These are phyloP conservation scores for Pelusios castaneus DNA, from an alignment of 2,113 vertebrate species.

Conservation along the genomic window DNA sequence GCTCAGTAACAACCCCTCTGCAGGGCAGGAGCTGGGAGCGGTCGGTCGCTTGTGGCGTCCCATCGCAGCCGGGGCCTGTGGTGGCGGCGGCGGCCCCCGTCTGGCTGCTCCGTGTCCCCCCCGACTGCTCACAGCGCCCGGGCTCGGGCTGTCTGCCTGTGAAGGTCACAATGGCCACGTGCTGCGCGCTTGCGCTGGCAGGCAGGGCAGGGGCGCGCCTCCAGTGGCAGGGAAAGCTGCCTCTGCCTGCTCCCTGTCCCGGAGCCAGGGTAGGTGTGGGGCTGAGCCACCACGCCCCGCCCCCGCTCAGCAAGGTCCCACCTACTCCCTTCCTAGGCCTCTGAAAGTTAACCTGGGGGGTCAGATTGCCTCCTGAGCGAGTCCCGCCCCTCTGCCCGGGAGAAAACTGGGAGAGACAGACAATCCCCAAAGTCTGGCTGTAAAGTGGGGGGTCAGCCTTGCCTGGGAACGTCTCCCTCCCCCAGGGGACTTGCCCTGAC, in stretches of 20 bases:
- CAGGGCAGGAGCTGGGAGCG: not conserved
- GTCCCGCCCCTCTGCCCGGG: not conserved
- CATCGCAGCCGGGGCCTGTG: too few species aligned
- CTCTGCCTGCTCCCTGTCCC: not conserved
- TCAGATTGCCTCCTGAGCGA: not conserved
- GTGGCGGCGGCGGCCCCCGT: too few species aligned
- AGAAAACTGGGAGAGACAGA: not conserved
- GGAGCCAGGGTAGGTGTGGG: not conserved
- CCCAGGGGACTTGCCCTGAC: not conserved
- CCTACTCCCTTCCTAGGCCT: too few species aligned
- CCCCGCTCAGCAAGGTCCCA: not conserved
- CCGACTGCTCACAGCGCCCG: too few species aligned
- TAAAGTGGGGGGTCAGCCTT: too few species aligned
- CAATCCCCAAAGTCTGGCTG: not conserved
- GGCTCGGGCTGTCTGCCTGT: not conserved
- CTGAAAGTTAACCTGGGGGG: too few species aligned
- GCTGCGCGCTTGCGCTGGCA: not conserved
- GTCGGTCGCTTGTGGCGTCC: too few species aligned
- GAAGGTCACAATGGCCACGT: constrained; percentile 22
- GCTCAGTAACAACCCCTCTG: not conserved
- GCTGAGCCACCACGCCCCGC: not conserved
- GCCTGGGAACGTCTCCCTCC: too few species aligned
- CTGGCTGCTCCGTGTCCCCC: too few species aligned
- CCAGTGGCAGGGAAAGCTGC: not conserved
- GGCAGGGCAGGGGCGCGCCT: not conserved